Evolutionary conservation across 2,888 invertebrate species (phyloP), one percentile per base, ranked within the genome.

Genomic region (Melolontha melolontha): DNA sequence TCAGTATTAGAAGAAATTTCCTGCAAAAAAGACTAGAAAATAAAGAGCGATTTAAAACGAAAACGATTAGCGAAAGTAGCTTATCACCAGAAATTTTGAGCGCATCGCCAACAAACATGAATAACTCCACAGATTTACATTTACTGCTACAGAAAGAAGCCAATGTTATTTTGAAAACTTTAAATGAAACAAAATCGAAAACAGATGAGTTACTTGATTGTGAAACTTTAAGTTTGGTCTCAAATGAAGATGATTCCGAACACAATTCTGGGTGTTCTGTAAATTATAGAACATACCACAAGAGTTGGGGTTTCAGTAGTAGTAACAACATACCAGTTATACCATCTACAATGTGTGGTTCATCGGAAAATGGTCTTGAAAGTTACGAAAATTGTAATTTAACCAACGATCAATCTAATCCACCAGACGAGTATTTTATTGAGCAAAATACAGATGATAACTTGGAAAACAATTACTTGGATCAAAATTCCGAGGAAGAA

Each of bases 21-120:
- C 74, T 87, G 78, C 89, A 88, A 76, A 87, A 86, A 76, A 85
- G 89, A 12, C 80, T 85, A 10, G 89, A 90, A 71, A 90, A 91
- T 77, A 89, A 89, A 5, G 93, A 93, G 54, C 86, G 93, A 59
- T 93, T 91, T 79, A 87, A 89, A 75, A 94, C 93, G 1, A 88
- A 90, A 75, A 91, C 92, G 0, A 82, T 92, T 16, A 88, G 81
- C 44, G 88, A 83, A 83, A 75, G 79, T 2, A 86, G 76, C 47
- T 85, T 87, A 1, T 86, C 87, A 0, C 86, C 87, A 0, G 87
- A 87, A 67, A 83, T 85, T 0, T 85, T 85, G 0, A 68, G 63
- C 34, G 64, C 74, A 10, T 71, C 74, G 1, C 76, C 77, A 11
- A 75, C 78, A 10, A 67, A 76, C 4, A 64, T 69, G 7, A 71